A percentile compares a stretch with the other conserved stretches of the same genome.
Evolutionary conservation across 1,140 invertebrate species (phyloP).

Genomic region (Drosophila repleta): DNA sequence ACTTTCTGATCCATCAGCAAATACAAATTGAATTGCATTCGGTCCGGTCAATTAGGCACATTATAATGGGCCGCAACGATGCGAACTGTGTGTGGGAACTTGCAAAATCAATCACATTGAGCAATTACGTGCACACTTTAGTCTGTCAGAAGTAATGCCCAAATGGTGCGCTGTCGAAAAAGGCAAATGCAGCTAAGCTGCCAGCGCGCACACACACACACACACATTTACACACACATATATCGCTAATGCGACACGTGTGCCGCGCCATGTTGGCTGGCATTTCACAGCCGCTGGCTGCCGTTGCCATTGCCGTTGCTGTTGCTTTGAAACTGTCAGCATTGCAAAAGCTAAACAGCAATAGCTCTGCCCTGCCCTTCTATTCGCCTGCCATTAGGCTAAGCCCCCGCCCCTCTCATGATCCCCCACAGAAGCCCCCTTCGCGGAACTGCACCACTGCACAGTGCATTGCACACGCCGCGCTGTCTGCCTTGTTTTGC

Average conservation of each 20-base stretch:
- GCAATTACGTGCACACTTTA: conserved; percentile 15
- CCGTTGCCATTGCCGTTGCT: conserved; percentile 20
- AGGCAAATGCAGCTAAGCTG: conserved; percentile 53
- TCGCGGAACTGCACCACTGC: conserved; percentile 8
- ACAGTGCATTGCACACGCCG: conserved; percentile 65
- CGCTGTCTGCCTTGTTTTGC: conserved; percentile 69
- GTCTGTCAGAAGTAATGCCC: conserved; percentile 17
- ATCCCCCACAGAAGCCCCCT: no score
- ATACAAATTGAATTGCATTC: no score
- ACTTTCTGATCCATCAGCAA: no score
- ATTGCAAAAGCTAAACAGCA: conserved; percentile 76
- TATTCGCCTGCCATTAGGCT: conserved; percentile 34
- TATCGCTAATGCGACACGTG: conserved; percentile 53
- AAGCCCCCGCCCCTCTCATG: conserved; percentile 2
- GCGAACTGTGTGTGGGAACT: neutral
- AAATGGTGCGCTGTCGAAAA: conserved; percentile 42
- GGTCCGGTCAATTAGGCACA: neutral
- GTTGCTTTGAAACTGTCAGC: conserved; percentile 63
- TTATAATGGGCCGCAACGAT: neutral
- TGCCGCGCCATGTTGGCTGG: conserved; percentile 75
- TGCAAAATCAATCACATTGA: conserved; percentile 5
- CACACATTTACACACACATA: conserved; percentile 18
- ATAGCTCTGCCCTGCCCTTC: conserved; percentile 23
- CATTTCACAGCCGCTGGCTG: conserved; percentile 16
- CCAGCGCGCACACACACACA: conserved; percentile 27